Conservation (phyloP, 2,888 invertebrate species). For the Hecatera dysodea region DNA sequence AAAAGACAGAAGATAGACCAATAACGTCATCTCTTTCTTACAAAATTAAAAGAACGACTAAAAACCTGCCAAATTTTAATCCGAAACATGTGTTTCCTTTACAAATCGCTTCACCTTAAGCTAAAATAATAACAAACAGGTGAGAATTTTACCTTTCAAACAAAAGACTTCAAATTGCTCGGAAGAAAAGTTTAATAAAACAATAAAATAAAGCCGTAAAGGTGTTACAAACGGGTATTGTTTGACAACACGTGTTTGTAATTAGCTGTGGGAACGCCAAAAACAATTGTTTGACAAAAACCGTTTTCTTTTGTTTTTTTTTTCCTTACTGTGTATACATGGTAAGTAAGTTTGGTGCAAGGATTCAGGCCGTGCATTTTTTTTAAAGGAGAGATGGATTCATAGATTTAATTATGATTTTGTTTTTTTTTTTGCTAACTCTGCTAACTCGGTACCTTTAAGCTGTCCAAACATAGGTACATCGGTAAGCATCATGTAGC, state of each 20-base stretch:
- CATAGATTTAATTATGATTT: not conserved
- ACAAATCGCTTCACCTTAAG: conserved; percentile 38
- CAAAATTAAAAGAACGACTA: not conserved
- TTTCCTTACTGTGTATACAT: conserved; percentile 16
- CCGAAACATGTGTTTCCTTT: conserved; percentile 48
- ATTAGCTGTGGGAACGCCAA: conserved; percentile 70
- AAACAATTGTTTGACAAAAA: conserved; percentile 49
- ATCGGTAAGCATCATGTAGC: too few relatives aligned
- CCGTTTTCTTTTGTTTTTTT: conserved; percentile 30
- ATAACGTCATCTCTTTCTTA: not conserved
- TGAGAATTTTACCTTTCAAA: conserved; percentile 40
- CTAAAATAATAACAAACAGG: conserved; percentile 57
- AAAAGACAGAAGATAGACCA: not conserved
- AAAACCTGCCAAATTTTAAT: conserved; percentile 25
- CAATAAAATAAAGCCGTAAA: conserved; percentile 64
- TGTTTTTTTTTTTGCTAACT: too few relatives aligned
- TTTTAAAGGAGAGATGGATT: not conserved
- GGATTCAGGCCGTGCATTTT: not conserved
- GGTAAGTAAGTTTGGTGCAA: not conserved
- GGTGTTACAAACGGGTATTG: conserved; percentile 66
- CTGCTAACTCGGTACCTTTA: too few relatives aligned
- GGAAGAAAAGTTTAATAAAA: conserved; percentile 60
- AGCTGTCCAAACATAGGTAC: too few relatives aligned
- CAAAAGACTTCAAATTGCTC: conserved; percentile 39
- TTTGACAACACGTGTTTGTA: conserved; percentile 74